Evolutionary conservation across 53 echinoderm and acorn worm species (phyloP), one percentile per base, ranked within the genome.

Genomic region (Patiria pectinifera): DNA sequence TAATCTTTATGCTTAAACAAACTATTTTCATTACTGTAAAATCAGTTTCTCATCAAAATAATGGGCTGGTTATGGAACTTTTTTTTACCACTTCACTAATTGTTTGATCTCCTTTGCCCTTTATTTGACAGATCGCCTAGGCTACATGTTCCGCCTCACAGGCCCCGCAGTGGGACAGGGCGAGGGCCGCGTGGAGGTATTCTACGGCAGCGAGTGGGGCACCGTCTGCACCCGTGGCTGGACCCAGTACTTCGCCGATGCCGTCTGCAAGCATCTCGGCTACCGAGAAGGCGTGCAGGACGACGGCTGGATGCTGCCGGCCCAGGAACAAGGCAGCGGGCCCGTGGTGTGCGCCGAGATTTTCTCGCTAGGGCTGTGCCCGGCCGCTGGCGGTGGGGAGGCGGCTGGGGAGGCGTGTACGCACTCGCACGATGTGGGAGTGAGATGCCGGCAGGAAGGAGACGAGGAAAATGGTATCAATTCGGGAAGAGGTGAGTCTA

Each of bases 251-350:
- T 85, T 85, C 70, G 85, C 85, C 5, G 85, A 85, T 69, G 85
- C 85, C 21, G 85, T 85, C 66, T 85, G 85, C 85, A 63, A 85
- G 69, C 85, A 85, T 21, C 85, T 85, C 47, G 85, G 85, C 16
- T 85, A 69, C 47, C 85, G 70, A 2, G 85, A 35, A 35, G 35
- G 85, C 71, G 85, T 85, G 66, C n/a, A 2, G 19, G 71, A 8
- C 18, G 66, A 43, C 66, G 70, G 70, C 85, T 85, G 85, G 85
- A 43, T 16, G 16, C 25, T 70, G n/a, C 66, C 85, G 18, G 66
- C 18, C 44, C 35, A 35, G 35, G 66, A 43, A 9, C 24, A 13
- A 23, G 85, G 85, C 25, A 85, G 44, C 70, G 85, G 85, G n/a
- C 85, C 85, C 16, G 85, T 85, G 45, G 9, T 69, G 66, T 85